phyloP scores from a whole-genome alignment of 2,797 vertebrate genomes.

The Martes flavigula region DNA sequence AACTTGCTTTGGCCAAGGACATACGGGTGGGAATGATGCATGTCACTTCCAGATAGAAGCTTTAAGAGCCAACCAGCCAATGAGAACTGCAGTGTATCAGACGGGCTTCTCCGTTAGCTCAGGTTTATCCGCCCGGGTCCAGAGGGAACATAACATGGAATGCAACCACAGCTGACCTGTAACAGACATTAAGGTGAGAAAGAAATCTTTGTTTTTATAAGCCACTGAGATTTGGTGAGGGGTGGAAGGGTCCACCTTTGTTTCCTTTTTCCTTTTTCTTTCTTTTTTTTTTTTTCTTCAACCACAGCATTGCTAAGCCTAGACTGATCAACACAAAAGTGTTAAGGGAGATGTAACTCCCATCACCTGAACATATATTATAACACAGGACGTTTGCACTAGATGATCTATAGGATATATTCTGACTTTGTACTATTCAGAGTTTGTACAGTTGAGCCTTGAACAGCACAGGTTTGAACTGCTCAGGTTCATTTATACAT shows the following conservation, averaged over 20 bases:
- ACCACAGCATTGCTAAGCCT: background rate
- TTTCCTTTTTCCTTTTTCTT: background rate
- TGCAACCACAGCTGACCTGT: background rate
- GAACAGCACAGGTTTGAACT: background rate
- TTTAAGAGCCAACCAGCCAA: background rate
- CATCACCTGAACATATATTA: background rate
- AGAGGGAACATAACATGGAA: background rate
- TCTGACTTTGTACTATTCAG: background rate
- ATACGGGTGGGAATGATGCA: background rate
- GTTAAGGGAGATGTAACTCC: background rate
- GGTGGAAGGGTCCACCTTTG: background rate
- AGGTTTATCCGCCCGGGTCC: background rate
- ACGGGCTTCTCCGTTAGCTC: background rate
- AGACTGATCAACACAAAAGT: background rate
- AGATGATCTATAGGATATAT: background rate
- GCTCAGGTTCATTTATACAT: background rate
- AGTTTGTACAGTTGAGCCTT: background rate
- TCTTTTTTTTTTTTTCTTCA: background rate
- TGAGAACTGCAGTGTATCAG: background rate
- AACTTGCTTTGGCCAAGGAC: background rate
- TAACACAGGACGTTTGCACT: background rate
- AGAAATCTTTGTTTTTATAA: constrained; percentile 15
- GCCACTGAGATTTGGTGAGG: background rate
- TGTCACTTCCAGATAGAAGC: background rate
- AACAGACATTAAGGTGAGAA: background rate